phyloP scores from a whole-genome alignment of 2,888 invertebrate species.

The Meliscaeva auricollis region DNA sequence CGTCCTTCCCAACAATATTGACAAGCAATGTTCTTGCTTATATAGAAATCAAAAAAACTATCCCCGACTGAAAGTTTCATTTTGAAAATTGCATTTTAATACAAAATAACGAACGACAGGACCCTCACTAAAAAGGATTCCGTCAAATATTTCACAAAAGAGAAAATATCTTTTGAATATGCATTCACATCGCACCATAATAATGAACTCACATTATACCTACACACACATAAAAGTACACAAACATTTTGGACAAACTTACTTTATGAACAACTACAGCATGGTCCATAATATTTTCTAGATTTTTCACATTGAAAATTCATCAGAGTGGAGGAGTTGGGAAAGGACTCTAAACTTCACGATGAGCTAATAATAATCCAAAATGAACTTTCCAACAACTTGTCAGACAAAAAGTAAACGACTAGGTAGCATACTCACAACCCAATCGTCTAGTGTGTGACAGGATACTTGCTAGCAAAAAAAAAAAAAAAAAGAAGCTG shows the following conservation, averaged over 20 bases:
- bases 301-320: slow-evolving; percentile 38
- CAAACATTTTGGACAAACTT: slow-evolving; percentile 18
- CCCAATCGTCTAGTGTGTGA: background rate
- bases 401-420: slow-evolving; percentile 48
- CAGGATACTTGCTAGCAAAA: background rate
- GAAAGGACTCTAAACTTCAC: slow-evolving; percentile 37
- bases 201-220: no score
- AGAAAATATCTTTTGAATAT: slow-evolving; percentile 21
- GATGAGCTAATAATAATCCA: slow-evolving; percentile 73
- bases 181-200: no score
- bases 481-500: slow-evolving; percentile 16
- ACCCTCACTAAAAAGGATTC: slow-evolving; percentile 4
- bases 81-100: slow-evolving; percentile 69
- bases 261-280: slow-evolving; percentile 1
- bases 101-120: slow-evolving; percentile 38
- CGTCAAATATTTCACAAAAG: slow-evolving; percentile 33
- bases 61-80: slow-evolving; percentile 43
- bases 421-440: background rate
- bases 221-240: background rate
- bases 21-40: slow-evolving; percentile 36
- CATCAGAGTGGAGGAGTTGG: no score
- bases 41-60: slow-evolving; percentile 22
- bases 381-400: slow-evolving; percentile 72
- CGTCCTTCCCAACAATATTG: slow-evolving; percentile 14
- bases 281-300: slow-evolving; percentile 49